Base-by-base conservation (phyloP, 2,797 vertebrate genomes). In the Pelochelys cantorii region DNA sequence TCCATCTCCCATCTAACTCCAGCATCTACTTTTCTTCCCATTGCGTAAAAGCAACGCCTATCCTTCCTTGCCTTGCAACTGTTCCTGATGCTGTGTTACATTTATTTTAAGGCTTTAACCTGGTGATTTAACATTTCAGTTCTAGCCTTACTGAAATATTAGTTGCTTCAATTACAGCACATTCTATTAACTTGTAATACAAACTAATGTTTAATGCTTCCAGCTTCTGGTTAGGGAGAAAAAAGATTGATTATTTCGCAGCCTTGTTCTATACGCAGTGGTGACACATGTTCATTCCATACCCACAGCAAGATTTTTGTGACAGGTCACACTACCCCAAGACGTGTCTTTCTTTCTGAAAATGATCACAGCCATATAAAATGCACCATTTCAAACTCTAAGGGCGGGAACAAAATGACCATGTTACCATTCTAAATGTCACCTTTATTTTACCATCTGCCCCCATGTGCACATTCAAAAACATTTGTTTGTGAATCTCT, bases 361-460 rank as follows among this genome's bases (percentile, higher is more conserved):
- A 92, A 1, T 2, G 15, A 80, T 88, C 74, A 90, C 2, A 83
- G 23, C 78, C 57, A 93, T 5, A 90, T 29, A 86, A 90, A 79
- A 87, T 52, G 81, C 80, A 71, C 20, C 84, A 82, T 93, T 91
- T 91, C 82, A 88, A 87, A 79, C 48, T 90, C 57, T 71, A 78
- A 42, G 55, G 86, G 65, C 5, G 88, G 11, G 78, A 93, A 71
- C 53, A 77, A 94, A 97, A 95, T 91, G 94, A 96, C 80, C 71
- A 56, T 34, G 42, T 79, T 57, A 42, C 71, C 59, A 79, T 79
- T 90, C 14, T 86, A 91, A 88, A 95, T 7, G 48, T 17, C 29
- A 89, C 57, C 60, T 77, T 94, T 89, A 85, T 90, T 96, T 91
- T 84, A 60, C 20, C 2, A 93, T 59, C 89, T 91, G 48, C 42